Evolutionary conservation across 2,113 vertebrate genomes (phyloP).

Genomic region (Odontesthes bonariensis): DNA sequence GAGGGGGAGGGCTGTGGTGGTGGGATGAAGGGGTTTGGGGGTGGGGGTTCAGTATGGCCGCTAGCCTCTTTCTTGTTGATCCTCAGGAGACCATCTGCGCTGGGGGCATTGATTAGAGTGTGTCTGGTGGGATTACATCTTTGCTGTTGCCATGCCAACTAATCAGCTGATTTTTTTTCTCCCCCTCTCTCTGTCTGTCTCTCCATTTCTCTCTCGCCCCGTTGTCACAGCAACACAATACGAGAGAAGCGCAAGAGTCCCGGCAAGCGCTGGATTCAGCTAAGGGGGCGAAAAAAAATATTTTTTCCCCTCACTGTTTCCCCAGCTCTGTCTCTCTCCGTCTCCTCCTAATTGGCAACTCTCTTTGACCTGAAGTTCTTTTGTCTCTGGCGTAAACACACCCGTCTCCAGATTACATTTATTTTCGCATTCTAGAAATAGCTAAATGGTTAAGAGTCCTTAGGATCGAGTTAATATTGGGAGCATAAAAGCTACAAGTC

Average conservation of each 20-base stretch:
- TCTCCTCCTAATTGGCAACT: constrained; percentile 94
- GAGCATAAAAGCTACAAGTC: constrained; percentile 61
- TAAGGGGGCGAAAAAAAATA: constrained; percentile 87
- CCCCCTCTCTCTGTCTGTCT: constrained; percentile 43
- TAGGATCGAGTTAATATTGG: constrained; percentile 71
- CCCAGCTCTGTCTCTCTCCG: constrained; percentile 66
- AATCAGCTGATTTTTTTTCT: constrained; percentile 94
- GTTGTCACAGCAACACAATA: constrained; percentile 99
- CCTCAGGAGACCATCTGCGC: constrained; percentile 99
- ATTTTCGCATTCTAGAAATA: constrained; percentile 75
- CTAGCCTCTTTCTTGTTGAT: constrained; percentile 98
- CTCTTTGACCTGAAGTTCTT: constrained; percentile 91
- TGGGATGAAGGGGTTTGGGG: not conserved
- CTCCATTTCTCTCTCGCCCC: constrained; percentile 60
- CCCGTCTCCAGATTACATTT: constrained; percentile 74
- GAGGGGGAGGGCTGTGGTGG: constrained; percentile 6
- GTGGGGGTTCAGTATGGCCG: constrained; percentile 84
- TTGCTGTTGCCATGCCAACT: constrained; percentile 99
- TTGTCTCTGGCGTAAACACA: constrained; percentile 83
- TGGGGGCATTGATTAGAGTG: constrained; percentile 99
- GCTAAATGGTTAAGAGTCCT: constrained; percentile 58
- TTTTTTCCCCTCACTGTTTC: constrained; percentile 42
- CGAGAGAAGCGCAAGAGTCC: constrained; percentile 89
- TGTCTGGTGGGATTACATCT: constrained; percentile 99
- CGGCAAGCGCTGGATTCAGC: constrained; percentile 87